Evolutionary conservation across 2,888 invertebrate genomes (phyloP), one percentile per base, ranked within the genome.

Genomic region (Bellardia pandia): DNA sequence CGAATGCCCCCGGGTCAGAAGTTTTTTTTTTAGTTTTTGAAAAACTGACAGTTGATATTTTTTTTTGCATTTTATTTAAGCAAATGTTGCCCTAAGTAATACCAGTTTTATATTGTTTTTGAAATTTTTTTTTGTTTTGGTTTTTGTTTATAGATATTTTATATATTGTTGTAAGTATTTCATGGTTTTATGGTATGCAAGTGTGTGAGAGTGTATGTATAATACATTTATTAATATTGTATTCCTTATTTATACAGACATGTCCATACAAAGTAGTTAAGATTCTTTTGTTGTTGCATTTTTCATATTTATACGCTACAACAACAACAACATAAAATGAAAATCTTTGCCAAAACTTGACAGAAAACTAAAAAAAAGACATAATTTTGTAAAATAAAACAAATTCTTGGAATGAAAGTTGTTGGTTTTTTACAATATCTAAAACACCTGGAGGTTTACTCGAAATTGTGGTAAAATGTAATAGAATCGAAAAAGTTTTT

Each of bases 1-100:
- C 84, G 81, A 85, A 87, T 81, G 77, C 91, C 86, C 77, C 45
- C 1, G 11, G 45, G 58, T 23, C n/a, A 53, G 30, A 42, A 90
- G n/a, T 90, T 90, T 89, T 90, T 90, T 88, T 37, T 60, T 89
- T 89, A 88, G 88, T 91, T 90, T 88, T 68, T 71, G 89, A 90
- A 89, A 91, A 91, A 91, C 92, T 91, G 92, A 92, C 91, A 92
- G 91, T 92, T 92, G 92, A 91, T 91, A 91, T 90, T 89, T 89
- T 88, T 86, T 78, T 45, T 72, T 75, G 23, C 42, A 40, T 53
- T 42, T 53, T 77, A 74, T 78, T 84, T 87, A 69, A 87, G 71
- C 62, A 81, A 87, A 85, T 81, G 77, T 68, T 72, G 86, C 86
- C 86, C 77, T 77, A 74, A 74, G 84, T 45, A 16, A 85, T 68